phyloP scores from a whole-genome alignment of 2,797 vertebrate species.

The Sphenopsis melanotis region DNA sequence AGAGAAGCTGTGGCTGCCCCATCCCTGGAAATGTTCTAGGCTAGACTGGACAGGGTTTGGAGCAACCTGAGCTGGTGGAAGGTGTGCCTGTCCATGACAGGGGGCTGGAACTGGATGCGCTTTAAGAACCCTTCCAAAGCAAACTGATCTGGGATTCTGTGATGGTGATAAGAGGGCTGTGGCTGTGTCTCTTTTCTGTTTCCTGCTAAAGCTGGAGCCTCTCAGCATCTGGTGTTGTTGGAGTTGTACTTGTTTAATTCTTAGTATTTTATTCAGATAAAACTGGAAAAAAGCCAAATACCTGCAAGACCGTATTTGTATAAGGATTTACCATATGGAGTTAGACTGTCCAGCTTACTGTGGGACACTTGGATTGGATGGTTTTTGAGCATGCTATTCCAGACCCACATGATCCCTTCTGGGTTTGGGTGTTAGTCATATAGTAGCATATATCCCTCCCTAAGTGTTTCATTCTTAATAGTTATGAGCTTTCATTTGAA shows the following conservation, averaged over 20 bases:
- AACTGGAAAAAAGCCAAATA: not conserved
- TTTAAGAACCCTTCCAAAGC: not conserved
- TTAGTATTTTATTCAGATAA: not conserved
- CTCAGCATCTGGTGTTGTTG: not conserved
- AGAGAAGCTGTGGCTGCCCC: not conserved
- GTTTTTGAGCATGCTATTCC: not conserved
- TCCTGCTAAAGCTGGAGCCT: not conserved
- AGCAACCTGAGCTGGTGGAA: not conserved
- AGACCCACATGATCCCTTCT: not conserved
- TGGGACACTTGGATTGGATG: not conserved
- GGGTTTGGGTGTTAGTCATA: not conserved
- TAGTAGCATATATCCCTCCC: not conserved
- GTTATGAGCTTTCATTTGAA: not conserved
- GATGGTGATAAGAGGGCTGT: not conserved
- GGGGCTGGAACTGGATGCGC: not conserved
- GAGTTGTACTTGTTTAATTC: not conserved
- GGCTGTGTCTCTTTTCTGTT: not conserved
- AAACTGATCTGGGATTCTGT: not conserved
- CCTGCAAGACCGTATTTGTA: accelerated
- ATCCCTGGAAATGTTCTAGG: not conserved
- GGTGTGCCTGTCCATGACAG: not conserved
- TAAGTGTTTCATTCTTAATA: not conserved
- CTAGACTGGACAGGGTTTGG: not conserved
- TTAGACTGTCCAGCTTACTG: not conserved
- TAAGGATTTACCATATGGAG: not conserved